Base-by-base conservation (phyloP, 2,888 invertebrate genomes). In the Embidobia sp. region DNA sequence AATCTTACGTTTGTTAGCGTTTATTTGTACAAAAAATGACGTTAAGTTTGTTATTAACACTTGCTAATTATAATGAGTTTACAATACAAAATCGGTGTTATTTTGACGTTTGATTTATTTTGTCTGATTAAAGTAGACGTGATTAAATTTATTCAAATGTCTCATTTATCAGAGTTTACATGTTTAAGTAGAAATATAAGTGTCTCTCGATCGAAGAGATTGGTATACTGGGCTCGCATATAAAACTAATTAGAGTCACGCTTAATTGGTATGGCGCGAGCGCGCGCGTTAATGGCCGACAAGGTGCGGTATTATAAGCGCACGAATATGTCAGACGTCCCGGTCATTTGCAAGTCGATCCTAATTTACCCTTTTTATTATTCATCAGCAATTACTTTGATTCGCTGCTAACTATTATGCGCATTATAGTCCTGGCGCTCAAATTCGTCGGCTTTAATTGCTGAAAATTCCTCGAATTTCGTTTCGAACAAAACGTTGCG, bases 211-310 rank as follows among this genome's bases (percentile, higher is more conserved):
- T 48, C 16, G 13, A 27, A 11, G 11, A 75, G 63, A 69, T 63
- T 57, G 40, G 67, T 69, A 57, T 19, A 69, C 69, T 40, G 6
- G 16, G 19, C 10, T 40, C 29, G 42, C 27, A 13, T 61, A 67
- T 67, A 55, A 67, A 75, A 27, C 67, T 75, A 75, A 75, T 75
- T 75, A 75, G 53, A 67, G 61, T 75, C 75, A 55, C 55, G 67
- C 61, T 61, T 75, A 67, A 75, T 75, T 75, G 69, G 57, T 61
- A 35, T 37, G 44, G 64, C 53, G 61, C 44, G 74, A 66, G 57
- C 44, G 19, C 55, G 35, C 61, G 37, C 57, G 40, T 63, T 63
- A 75, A 75, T 63, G 63, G 44, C 63, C 42, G 55, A 69, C 55
- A 63, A 69, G 69, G 69, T 63, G 75, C 69, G 75, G 75, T 75